Conservation (phyloP, 1,140 invertebrate species). For the Anadara kagoshimensis region DNA sequence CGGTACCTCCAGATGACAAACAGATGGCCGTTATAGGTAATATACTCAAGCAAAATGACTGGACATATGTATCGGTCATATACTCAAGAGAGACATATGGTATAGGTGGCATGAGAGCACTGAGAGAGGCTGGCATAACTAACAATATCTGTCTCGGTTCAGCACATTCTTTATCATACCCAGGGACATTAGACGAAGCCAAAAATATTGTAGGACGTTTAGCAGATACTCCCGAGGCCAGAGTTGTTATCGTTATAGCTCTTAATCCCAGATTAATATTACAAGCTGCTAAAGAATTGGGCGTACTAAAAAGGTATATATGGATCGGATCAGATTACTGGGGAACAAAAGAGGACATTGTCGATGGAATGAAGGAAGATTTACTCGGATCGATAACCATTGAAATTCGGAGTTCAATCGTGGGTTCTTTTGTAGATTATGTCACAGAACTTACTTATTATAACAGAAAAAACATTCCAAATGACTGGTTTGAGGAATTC, state of each 20-base stretch:
- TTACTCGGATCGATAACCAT: constrained; percentile 85
- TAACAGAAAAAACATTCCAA: constrained; percentile 66
- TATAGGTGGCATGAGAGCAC: constrained; percentile 25
- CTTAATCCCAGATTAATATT: constrained; percentile 42
- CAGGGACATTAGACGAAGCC: constrained; percentile 22
- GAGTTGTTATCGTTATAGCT: constrained; percentile 54
- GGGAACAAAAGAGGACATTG: constrained; percentile 80
- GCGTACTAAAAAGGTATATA: constrained; percentile 40
- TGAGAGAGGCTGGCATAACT: constrained; percentile 30
- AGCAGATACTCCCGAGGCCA: constrained; percentile 31
- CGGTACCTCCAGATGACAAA: constrained; percentile 85
- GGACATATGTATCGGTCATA: constrained; percentile 85
- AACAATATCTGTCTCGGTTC: constrained; percentile 38
- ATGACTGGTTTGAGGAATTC: constrained; percentile 74
- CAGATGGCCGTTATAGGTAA: constrained; percentile 84
- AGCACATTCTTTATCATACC: neutral
- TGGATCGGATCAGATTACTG: constrained; percentile 50
- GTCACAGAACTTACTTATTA: constrained; percentile 56
- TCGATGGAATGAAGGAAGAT: constrained; percentile 80
- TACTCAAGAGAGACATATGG: constrained; percentile 78
- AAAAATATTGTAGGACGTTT: constrained; percentile 34
- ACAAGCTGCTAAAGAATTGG: constrained; percentile 38
- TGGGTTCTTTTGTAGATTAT: constrained; percentile 73
- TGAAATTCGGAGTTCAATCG: constrained; percentile 75
- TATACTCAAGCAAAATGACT: constrained; percentile 81